Conservation (phyloP, 2,888 invertebrate genomes). For the Phorcus lineatus region DNA sequence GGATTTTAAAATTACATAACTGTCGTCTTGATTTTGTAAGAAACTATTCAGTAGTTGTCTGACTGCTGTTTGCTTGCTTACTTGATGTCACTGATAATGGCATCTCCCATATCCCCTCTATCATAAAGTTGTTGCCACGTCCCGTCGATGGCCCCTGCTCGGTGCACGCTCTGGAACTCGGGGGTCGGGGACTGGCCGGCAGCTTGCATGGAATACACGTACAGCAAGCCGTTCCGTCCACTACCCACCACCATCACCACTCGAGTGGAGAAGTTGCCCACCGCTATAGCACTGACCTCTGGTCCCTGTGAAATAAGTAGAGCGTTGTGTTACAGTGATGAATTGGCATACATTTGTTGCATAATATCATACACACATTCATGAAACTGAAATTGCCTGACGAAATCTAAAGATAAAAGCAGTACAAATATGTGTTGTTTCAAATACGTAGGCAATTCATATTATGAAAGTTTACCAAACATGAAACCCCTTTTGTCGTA, state of each 20-base stretch:
- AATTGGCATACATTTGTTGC: no score
- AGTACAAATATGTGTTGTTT: no score
- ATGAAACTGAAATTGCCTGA: no score
- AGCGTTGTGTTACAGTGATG: no score
- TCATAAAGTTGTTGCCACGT: constrained; percentile 13
- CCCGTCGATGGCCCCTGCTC: background rate
- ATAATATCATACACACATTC: no score
- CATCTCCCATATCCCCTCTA: constrained; percentile 21
- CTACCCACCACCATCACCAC: background rate
- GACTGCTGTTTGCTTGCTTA: background rate
- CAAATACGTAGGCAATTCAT: no score
- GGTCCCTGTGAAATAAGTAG: constrained; percentile 23
- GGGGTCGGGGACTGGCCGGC: background rate
- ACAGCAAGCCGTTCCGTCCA: constrained; percentile 16
- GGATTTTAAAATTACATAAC: no score
- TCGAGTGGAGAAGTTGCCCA: background rate
- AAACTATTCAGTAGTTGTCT: no score
- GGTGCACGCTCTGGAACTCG: constrained; percentile 27
- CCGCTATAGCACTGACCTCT: background rate
- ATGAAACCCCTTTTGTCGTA: no score
- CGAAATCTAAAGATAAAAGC: no score
- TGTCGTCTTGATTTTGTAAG: no score
- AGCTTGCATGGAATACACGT: background rate
- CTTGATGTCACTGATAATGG: constrained; percentile 14
- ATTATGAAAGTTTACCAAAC: no score